Base-by-base conservation (phyloP, 2,888 invertebrate genomes). In the Euplexia lucipara region DNA sequence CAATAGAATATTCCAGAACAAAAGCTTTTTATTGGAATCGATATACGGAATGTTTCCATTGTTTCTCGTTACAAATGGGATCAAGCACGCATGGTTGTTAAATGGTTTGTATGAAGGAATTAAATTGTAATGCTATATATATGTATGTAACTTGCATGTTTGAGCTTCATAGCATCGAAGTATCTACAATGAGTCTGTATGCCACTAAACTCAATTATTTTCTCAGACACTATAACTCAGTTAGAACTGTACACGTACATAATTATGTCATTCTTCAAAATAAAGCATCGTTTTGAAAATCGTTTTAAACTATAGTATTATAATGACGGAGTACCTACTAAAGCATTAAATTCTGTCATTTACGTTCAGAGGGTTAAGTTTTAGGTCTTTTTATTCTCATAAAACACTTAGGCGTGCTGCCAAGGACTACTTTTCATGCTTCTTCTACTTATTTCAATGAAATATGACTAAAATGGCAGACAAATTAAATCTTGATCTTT, bases 361-460 rank as follows among this genome's bases (percentile, higher is more conserved):
- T 41, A 16, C 18, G 48, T 39, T 37, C 9, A 53, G 9, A 12
- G 20, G 9, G n/a, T 18, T 1, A 20, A 37, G 9, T 45, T 56
- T 53, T 62, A 14, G 2, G 14, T 52, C 30, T 45, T 42, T 18
- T 7, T 9, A 20, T 56, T 49, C 18, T 32, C 16, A 39, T 70
- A 54, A 54, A 47, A 47, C 20, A 48, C 51, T 51, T 34, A 37
- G 59, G 59, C 64, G 52, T 39, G 14, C 35, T 59, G 59, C 70
- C 51, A 54, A 70, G 18, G 39, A 35, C 30, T 35, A 53, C 26
- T 59, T 71, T 22, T 26, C 35, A 44, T 10, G 35, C 10, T 42
- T 58, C 14, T 52, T 49, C 39, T 41, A 58, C 53, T 49, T 61
- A 48, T 47, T 52, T 39, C 42, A 14, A 22, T 62, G 45, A 42